Percentiles rank a stretch among this genome's conserved stretches.
phyloP scores from a whole-genome alignment of 2,797 vertebrate genomes.

The Botia kubotai region DNA sequence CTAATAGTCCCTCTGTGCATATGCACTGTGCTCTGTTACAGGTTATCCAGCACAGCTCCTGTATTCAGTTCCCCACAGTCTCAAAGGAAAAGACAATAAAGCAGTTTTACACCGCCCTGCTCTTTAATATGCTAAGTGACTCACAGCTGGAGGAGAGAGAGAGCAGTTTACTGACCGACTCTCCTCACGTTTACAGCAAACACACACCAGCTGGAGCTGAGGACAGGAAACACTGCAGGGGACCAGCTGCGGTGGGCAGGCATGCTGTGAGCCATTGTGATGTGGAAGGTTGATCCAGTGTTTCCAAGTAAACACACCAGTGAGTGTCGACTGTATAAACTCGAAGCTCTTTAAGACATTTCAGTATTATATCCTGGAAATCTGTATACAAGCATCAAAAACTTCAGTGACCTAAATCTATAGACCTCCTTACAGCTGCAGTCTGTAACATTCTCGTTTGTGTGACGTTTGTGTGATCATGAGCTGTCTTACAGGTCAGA shows the following conservation, averaged over 20 bases:
- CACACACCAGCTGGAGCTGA: constrained; percentile 61
- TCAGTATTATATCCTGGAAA: no score
- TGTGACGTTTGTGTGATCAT: no score
- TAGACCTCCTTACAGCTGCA: no score
- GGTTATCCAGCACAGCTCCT: constrained; percentile 42
- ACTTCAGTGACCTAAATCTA: no score
- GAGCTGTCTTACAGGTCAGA: constrained; percentile 51
- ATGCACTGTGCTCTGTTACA: constrained; percentile 50
- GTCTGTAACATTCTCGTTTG: no score
- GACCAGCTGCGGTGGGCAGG: constrained; percentile 45
- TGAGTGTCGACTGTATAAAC: constrained; percentile 30
- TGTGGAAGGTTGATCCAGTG: constrained; percentile 15
- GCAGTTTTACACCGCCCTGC: constrained; percentile 56
- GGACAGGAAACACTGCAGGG: constrained; percentile 51
- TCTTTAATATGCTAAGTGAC: constrained; percentile 66
- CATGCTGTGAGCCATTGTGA: constrained; percentile 58
- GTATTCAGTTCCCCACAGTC: constrained; percentile 47
- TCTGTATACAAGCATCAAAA: no score
- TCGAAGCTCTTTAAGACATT: not conserved
- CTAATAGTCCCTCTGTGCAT: constrained; percentile 47
- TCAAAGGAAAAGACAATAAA: constrained; percentile 56
- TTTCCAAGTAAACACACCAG: not conserved
- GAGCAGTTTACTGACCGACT: constrained; percentile 33
- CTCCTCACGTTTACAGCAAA: constrained; percentile 59
- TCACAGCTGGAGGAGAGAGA: constrained; percentile 58